phyloP scores from a whole-genome alignment of 2,797 vertebrate species.

The Petrocephalus schoutedeni region DNA sequence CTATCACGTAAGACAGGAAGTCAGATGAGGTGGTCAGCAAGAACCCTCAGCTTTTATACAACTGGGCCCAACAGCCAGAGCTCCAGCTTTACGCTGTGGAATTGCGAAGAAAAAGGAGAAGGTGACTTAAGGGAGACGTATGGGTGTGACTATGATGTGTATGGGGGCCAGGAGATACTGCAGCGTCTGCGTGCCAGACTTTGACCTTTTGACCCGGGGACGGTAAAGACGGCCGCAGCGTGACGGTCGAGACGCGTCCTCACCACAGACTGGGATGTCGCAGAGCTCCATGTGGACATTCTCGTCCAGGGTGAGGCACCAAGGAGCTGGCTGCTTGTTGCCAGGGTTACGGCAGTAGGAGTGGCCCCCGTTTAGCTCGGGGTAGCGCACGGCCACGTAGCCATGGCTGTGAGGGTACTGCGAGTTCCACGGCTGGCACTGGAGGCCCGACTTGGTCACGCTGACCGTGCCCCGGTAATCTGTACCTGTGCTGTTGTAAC shows the following conservation, averaged over 20 bases:
- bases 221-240: background rate
- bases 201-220: background rate
- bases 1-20: no score
- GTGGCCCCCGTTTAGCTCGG: slow-evolving; percentile 89
- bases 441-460: slow-evolving; percentile 83
- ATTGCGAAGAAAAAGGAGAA: background rate
- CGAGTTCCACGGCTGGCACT: slow-evolving; percentile 98
- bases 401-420: slow-evolving; percentile 94
- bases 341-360: slow-evolving; percentile 97
- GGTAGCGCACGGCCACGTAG: slow-evolving; percentile 79
- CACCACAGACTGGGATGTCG: slow-evolving; percentile 87
- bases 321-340: slow-evolving; percentile 86
- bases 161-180: background rate
- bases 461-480: slow-evolving; percentile 92
- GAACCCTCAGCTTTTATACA: no score
- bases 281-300: slow-evolving; percentile 85
- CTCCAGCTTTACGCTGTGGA: no score
- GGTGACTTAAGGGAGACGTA: background rate
- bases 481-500: slow-evolving; percentile 82
- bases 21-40: no score
- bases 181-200: background rate
- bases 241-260: slow-evolving; percentile 31
- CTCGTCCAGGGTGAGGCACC: slow-evolving; percentile 96
- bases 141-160: background rate
- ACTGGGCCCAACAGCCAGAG: no score